Evolutionary conservation across 2,797 vertebrate genomes (phyloP), one percentile per base, ranked within the genome.

Genomic region (Bovichtus variegatus): DNA sequence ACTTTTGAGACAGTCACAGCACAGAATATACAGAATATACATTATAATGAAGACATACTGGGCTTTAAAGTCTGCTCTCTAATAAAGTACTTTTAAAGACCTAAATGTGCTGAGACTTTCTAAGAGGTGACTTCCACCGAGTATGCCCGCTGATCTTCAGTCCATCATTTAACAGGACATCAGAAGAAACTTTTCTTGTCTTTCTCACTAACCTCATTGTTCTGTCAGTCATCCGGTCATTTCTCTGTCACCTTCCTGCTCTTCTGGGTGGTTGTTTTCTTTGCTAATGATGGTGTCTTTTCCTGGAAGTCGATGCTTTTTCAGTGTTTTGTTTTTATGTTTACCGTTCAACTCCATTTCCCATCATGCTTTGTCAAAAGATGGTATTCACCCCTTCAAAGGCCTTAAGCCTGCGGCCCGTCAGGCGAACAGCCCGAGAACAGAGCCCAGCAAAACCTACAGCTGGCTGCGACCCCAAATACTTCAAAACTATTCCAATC

Each of bases 331-430:
- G 40, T 67, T 83, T 87, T 87, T 80, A 68, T 82, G 85, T 83
- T 88, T 81, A 86, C 79, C 87, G 71, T 74, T 94, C 89, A 90
- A 79, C 89, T 89, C 89, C 92, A 93, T 97, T 96, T 96, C 89
- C 93, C 93, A 92, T 96, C 96, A 97, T 97, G 94, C 96, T 97
- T 96, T 96, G 96, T 99, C 97, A 97, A 98, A 99, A 99, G 98
- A 99, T 99, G 98, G 98, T 97, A 98, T 99, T 99, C 98, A 97
- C 98, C 98, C 98, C 98, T 99, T 99, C 98, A 99, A 99, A 99
- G 98, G 97, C 98, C 97, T 96, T 96, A 98, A 99, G 98, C 98
- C 98, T 99, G 98, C 98, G 98, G 97, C 98, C 98, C 97, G 97
- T 97, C 97, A 94, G 94, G 98, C 95, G 98, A 98, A 99, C 98